Evolutionary conservation across 1,140 invertebrate genomes (phyloP).

Genomic region (Drosophila cardini): DNA sequence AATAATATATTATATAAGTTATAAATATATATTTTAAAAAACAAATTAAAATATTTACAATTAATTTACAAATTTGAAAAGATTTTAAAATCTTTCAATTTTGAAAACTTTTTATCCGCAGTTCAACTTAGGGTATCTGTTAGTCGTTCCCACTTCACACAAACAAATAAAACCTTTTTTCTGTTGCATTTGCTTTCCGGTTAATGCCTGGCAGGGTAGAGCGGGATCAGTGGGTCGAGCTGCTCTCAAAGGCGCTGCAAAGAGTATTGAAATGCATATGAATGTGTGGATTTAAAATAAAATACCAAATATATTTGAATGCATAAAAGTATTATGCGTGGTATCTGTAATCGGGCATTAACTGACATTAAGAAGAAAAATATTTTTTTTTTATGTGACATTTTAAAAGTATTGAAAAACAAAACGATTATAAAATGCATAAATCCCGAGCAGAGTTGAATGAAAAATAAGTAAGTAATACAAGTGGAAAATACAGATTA

Average conservation of each 20-base stretch:
- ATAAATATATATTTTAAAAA: too few species aligned
- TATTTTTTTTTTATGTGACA: not conserved
- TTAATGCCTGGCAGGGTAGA: not conserved
- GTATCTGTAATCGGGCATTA: slow-evolving; percentile 11
- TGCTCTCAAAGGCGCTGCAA: slow-evolving; percentile 29
- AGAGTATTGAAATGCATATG: slow-evolving; percentile 28
- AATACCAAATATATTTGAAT: not conserved
- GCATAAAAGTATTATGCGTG: not conserved
- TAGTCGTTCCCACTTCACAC: not conserved
- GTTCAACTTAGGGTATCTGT: not conserved
- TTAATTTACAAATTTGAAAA: too few species aligned
- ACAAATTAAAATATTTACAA: too few species aligned
- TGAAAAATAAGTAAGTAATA: not conserved
- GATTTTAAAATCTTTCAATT: too few species aligned
- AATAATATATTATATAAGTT: too few species aligned
- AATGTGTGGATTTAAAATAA: not conserved
- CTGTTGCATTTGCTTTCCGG: slow-evolving; percentile 39
- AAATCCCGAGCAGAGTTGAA: too few species aligned
- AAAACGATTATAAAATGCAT: too few species aligned
- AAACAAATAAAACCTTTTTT: slow-evolving; percentile 7
- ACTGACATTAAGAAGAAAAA: not conserved
- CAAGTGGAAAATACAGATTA: not conserved
- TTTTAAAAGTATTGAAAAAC: slow-evolving; percentile 6
- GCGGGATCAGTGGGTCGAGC: not conserved
- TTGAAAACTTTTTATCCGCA: too few species aligned